These are phyloP conservation scores for Lophura nycthemera DNA, from an alignment of 2,113 vertebrate genomes.

Conservation along the genomic window DNA sequence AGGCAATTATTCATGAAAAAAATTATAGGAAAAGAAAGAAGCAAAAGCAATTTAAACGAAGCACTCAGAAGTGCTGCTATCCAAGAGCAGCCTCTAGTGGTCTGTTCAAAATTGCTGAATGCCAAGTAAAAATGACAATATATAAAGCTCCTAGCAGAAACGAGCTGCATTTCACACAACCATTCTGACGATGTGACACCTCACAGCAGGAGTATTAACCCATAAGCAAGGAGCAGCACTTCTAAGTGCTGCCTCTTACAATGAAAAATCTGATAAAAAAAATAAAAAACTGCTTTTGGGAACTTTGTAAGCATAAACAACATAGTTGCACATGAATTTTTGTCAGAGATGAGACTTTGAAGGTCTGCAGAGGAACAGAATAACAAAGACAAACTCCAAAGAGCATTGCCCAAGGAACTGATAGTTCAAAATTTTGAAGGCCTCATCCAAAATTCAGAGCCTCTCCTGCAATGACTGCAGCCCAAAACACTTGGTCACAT, in stretches of 20 bases:
- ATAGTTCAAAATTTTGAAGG: not conserved
- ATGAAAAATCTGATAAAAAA: not conserved
- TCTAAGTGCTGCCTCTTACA: not conserved
- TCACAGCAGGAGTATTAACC: not conserved
- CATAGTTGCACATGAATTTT: not conserved
- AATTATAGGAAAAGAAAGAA: not conserved
- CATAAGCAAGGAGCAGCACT: not conserved
- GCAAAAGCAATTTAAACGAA: not conserved
- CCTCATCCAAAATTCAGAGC: not conserved
- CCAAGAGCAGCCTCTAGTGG: slow-evolving; percentile 70
- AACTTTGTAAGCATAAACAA: not conserved
- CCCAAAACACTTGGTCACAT: not conserved
- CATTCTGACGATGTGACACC: not conserved
- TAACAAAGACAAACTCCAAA: not conserved
- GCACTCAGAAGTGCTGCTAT: not conserved
- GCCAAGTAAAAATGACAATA: not conserved
- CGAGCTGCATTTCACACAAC: not conserved
- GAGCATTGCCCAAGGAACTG: not conserved
- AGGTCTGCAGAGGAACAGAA: not conserved
- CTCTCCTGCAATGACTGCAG: not conserved
- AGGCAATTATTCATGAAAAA: not conserved
- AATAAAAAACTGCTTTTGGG: not conserved
- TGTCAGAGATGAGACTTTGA: not conserved
- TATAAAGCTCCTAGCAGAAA: not conserved
- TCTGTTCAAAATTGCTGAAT: not conserved